A percentile compares a stretch with the other conserved stretches of the same genome.
Conservation (phyloP, 1,140 invertebrate genomes). For the Bradysia coprophila region DNA sequence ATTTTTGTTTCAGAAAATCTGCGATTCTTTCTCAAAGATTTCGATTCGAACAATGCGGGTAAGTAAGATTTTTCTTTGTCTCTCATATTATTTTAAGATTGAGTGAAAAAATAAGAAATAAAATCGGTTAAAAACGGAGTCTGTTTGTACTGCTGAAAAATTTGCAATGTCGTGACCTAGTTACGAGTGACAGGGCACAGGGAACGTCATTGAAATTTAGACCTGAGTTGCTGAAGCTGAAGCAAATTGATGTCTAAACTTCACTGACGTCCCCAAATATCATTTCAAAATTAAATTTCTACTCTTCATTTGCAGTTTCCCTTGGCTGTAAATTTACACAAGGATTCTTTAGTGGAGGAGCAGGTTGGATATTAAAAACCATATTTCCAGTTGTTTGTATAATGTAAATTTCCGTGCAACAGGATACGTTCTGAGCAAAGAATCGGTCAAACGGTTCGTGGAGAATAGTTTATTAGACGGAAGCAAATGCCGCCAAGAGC, state of each 20-base stretch:
- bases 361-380: not conserved
- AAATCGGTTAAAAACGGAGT: too few relatives aligned
- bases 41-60: too few relatives aligned
- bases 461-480: constrained; percentile 46
- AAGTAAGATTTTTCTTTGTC: too few relatives aligned
- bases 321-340: constrained; percentile 83
- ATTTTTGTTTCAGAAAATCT: constrained; percentile 82
- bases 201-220: too few relatives aligned
- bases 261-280: too few relatives aligned
- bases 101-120: too few relatives aligned
- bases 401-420: constrained; percentile 90
- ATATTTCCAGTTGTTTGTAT: constrained; percentile 19
- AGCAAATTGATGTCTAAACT: too few relatives aligned
- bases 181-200: too few relatives aligned
- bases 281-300: constrained; percentile 55
- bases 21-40: constrained; percentile 71
- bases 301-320: constrained; percentile 54
- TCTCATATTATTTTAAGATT: too few relatives aligned
- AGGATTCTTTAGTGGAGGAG: constrained; percentile 40
- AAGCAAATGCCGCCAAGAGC: constrained; percentile 42
- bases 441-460: constrained; percentile 55
- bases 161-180: too few relatives aligned
- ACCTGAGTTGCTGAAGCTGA: too few relatives aligned
- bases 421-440: constrained; percentile 76
- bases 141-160: too few relatives aligned